phyloP scores from a whole-genome alignment of 2,797 vertebrate genomes.

The Myotis vivesi region DNA sequence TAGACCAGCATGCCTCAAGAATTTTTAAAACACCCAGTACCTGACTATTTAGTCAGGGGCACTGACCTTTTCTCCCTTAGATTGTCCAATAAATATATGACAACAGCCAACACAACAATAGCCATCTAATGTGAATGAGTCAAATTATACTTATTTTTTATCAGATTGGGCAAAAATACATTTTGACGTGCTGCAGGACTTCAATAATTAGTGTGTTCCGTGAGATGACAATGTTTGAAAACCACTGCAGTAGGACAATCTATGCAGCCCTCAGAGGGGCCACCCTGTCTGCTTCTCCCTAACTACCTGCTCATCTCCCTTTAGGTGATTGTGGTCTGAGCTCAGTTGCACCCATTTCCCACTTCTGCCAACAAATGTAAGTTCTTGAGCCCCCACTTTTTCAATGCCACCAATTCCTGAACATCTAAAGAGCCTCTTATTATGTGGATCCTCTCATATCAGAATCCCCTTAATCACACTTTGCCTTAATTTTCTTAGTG shows the following conservation, averaged over 20 bases:
- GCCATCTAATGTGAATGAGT: neutral
- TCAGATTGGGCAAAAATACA: neutral
- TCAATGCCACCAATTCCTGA: neutral
- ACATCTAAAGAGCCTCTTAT: neutral
- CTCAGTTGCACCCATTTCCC: neutral
- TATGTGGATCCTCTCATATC: neutral
- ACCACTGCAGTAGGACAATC: neutral
- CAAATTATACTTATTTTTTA: neutral
- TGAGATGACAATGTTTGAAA: neutral
- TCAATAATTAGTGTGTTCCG: no score
- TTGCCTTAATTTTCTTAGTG: neutral
- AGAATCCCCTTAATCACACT: neutral
- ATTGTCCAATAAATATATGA: neutral
- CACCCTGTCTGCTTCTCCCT: neutral
- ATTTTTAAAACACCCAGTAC: neutral
- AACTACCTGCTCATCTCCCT: neutral
- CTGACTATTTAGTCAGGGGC: neutral
- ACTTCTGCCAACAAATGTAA: neutral
- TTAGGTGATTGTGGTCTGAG: neutral
- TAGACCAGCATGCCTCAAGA: no score
- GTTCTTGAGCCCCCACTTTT: neutral
- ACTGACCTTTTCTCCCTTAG: neutral
- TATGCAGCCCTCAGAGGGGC: neutral
- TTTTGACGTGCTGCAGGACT: neutral
- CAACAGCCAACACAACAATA: neutral